phyloP scores from a whole-genome alignment of 2,888 invertebrate genomes.

The Lepas anatifera region DNA sequence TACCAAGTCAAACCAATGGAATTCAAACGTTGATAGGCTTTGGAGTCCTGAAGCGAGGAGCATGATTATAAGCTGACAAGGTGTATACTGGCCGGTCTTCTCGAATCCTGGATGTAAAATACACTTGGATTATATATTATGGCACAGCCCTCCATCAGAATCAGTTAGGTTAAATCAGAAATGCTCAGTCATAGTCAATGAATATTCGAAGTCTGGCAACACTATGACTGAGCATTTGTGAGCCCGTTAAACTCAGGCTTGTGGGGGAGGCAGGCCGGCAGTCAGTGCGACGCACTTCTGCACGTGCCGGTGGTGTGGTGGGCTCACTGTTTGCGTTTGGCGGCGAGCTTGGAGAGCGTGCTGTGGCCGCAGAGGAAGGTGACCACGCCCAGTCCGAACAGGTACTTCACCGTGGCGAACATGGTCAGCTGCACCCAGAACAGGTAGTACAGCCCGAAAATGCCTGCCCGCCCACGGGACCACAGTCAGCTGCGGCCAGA shows the following conservation, averaged over 20 bases:
- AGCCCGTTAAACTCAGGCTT: too few relatives aligned
- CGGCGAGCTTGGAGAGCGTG: constrained; percentile 67
- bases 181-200: not conserved
- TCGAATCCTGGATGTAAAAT: too few relatives aligned
- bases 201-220: too few relatives aligned
- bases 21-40: too few relatives aligned
- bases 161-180: not conserved
- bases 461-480: too few relatives aligned
- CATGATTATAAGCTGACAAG: too few relatives aligned
- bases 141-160: too few relatives aligned
- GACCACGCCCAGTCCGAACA: constrained; percentile 67
- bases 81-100: too few relatives aligned
- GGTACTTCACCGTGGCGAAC: constrained; percentile 87
- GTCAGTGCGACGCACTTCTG: not conserved
- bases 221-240: too few relatives aligned
- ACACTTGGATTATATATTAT: too few relatives aligned
- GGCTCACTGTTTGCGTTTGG: constrained; percentile 26
- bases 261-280: not conserved
- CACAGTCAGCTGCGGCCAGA: too few relatives aligned
- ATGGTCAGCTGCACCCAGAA: constrained; percentile 92
- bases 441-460: constrained; percentile 71
- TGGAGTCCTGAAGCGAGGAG: too few relatives aligned
- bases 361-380: constrained; percentile 91
- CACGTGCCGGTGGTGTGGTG: not conserved
- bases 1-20: not conserved